These are phyloP conservation scores for Mustela lutreola DNA, from an alignment of 2,113 vertebrate species.

Conservation along the genomic window DNA sequence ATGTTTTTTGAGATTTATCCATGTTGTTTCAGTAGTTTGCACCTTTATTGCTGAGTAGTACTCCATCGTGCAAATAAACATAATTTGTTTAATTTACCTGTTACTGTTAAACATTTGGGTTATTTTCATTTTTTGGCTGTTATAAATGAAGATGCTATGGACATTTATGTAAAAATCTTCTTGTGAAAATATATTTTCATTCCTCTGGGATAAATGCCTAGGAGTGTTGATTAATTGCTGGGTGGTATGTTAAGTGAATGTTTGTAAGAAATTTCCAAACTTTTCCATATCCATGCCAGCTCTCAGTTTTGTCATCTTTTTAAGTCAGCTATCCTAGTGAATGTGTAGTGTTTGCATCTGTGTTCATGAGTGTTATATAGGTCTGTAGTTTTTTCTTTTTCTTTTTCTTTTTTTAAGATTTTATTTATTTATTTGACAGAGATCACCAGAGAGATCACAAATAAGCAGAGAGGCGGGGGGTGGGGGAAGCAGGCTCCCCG, in stretches of 20 bases:
- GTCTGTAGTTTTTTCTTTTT: neutral
- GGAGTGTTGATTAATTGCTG: neutral
- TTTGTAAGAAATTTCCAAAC: neutral
- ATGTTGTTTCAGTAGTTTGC: neutral
- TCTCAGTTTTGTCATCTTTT: neutral
- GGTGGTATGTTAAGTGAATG: neutral
- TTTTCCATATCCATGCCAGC: neutral
- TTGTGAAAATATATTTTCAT: neutral
- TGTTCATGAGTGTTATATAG: neutral
- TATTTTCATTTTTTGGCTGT: conserved; percentile 38
- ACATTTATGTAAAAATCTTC: neutral
- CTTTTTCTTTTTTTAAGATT: no score
- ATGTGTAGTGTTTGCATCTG: neutral
- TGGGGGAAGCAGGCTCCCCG: no score
- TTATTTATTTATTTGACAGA: no score
- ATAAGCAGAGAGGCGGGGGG: no score
- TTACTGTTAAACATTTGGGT: neutral
- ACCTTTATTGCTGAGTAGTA: neutral
- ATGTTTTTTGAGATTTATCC: neutral
- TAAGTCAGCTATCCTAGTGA: neutral
- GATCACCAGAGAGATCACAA: no score
- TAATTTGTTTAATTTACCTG: neutral
- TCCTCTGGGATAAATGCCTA: neutral
- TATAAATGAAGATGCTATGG: neutral
- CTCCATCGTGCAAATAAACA: neutral